These are phyloP conservation scores for Cavia aperea DNA, from an alignment of 2,113 vertebrate genomes.

Conservation along the genomic window DNA sequence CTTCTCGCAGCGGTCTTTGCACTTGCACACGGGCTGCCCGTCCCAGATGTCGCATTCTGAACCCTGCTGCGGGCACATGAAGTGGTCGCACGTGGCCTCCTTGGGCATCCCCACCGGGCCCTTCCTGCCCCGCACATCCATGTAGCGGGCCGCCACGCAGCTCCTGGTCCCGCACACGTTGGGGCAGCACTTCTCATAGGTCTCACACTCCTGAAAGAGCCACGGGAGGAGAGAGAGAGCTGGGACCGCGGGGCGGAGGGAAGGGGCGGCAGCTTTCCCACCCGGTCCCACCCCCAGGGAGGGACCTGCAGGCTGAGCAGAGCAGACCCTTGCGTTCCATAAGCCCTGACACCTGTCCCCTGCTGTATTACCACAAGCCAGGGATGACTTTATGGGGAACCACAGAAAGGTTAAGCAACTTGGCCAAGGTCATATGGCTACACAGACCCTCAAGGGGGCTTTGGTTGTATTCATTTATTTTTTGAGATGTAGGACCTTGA, in stretches of 20 bases:
- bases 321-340: background rate
- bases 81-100: slow-evolving; percentile 88
- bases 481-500: background rate
- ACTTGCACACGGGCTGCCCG: slow-evolving; percentile 92
- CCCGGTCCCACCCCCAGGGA: background rate
- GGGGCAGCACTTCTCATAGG: slow-evolving; percentile 95
- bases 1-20: slow-evolving; percentile 93
- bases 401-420: background rate
- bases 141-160: slow-evolving; percentile 91
- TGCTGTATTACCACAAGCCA: background rate
- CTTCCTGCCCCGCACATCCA: slow-evolving; percentile 85
- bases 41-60: slow-evolving; percentile 97
- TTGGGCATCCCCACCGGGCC: slow-evolving; percentile 87
- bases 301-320: background rate
- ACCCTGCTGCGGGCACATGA: slow-evolving; percentile 94
- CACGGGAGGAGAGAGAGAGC: background rate
- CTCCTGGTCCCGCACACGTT: slow-evolving; percentile 95
- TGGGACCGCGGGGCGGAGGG: background rate
- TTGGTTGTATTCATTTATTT: background rate
- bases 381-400: background rate
- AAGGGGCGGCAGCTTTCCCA: rapidly evolving
- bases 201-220: slow-evolving; percentile 87
- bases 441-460: background rate
- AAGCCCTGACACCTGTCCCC: background rate
- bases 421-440: background rate